These are phyloP conservation scores for Eueremaeus valkanovi DNA, from an alignment of 2,888 invertebrate species.

Conservation along the genomic window DNA sequence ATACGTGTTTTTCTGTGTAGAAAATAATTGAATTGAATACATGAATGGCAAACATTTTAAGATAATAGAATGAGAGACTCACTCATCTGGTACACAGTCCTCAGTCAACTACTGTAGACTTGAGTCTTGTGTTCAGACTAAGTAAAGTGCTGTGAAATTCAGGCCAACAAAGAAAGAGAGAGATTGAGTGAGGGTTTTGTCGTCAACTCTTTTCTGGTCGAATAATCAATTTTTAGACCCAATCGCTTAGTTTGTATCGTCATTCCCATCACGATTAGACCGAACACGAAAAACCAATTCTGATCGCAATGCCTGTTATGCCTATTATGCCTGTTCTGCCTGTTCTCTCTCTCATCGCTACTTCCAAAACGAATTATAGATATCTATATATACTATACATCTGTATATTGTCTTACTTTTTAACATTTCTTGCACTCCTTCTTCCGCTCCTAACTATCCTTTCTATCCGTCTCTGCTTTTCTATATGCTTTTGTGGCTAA, in stretches of 20 bases:
- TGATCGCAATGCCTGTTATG: background rate
- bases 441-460: no score
- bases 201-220: background rate
- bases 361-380: background rate
- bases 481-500: no score
- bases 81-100: no score
- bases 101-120: no score
- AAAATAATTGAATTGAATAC: background rate
- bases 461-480: no score
- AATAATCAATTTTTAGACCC: background rate
- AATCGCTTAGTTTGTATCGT: background rate
- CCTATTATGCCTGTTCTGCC: no score
- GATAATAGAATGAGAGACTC: background rate
- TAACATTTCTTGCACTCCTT: no score
- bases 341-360: background rate
- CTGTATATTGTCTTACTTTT: background rate
- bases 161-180: background rate
- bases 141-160: background rate
- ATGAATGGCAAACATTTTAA: background rate
- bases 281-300: constrained; percentile 5
- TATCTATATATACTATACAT: background rate
- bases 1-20: background rate
- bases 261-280: background rate
- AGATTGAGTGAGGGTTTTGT: background rate
- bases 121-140: no score